Base-by-base conservation (phyloP, 2,113 vertebrate species). In the Scopus umbretta region DNA sequence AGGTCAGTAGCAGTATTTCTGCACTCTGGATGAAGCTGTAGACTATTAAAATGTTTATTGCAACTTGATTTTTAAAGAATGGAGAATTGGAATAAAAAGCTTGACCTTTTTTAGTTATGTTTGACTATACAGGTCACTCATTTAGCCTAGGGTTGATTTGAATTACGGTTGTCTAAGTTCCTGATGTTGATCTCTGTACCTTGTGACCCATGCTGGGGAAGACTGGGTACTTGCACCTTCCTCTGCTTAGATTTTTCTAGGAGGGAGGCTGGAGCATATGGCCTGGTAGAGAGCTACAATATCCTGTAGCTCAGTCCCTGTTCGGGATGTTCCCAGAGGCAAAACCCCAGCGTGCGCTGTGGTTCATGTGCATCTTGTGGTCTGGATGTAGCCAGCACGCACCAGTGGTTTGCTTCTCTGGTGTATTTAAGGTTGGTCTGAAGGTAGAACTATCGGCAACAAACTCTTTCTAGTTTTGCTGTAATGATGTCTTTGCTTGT, bases 321-420 rank as follows among this genome's bases (percentile, higher is more conserved):
- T 10, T n/a, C 4, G 16, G 40, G 29, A 2, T 26, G 16, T 43
- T 53, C 47, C 43, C 8, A 22, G 63, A 78, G 75, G 16, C 32
- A 73, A 78, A 78, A 22, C 58, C 52, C 2, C 43, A 7, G 15
- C 0, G 3, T 11, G 29, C 1, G 0, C 47, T 18, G 32, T 34
- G 80, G 17, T n/a, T 71, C 94, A 11, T 7, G 13, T 13, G 17
- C 7, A 0, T 40, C 49, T 47, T 56, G 52, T 80, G 56, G 38
- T 42, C 72, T 89, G 66, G 43, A 3, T 71, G 36, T 14, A 19
- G 52, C 21, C 8, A 47, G 45, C 27, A 10, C 20, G 30, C 45
- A 47, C 45, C 45, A 47, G 7, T 11, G 40, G 19, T 85, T 91
- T 88, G 47, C 9, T 61, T 88, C 10, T 13, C 27, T 80, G 42